Conservation (phyloP, 2,113 vertebrate genomes). For the Taurulus bubalis region DNA sequence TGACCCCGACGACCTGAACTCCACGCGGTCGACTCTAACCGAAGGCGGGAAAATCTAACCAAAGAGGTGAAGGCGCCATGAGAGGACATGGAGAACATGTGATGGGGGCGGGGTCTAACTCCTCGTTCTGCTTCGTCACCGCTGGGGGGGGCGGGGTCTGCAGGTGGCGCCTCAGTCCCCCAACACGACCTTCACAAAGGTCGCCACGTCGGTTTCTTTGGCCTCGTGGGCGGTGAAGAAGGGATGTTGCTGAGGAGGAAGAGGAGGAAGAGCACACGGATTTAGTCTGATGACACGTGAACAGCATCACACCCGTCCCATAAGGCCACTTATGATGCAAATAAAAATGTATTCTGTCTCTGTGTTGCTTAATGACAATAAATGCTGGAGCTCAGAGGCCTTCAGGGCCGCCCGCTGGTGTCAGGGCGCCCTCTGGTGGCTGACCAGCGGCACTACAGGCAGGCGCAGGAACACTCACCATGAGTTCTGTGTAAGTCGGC, state of each 20-base stretch:
- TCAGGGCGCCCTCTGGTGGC: conserved; percentile 55
- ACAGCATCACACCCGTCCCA: neutral
- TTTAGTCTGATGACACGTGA: neutral
- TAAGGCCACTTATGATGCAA: too few species aligned
- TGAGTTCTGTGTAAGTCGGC: conserved; percentile 96
- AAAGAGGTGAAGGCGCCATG: neutral
- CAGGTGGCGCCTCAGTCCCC: conserved; percentile 85
- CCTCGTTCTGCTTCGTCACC: conserved; percentile 15
- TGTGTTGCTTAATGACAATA: too few species aligned
- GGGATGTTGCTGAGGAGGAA: conserved; percentile 88
- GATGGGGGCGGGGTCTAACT: neutral
- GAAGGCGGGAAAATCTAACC: neutral
- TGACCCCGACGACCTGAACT: conserved; percentile 3
- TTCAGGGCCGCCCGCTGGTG: neutral
- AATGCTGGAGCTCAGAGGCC: too few species aligned
- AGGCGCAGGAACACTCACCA: conserved; percentile 85
- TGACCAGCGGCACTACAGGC: conserved; percentile 11
- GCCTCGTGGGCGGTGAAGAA: conserved; percentile 96
- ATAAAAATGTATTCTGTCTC: too few species aligned
- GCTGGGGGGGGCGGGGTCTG: conserved; percentile 62
- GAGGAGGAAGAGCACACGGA: rapidly evolving
- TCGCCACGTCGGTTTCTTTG: conserved; percentile 97
- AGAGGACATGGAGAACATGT: too few species aligned
- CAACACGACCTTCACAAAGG: conserved; percentile 94
- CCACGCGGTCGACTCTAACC: conserved; percentile 17